These are phyloP conservation scores for Ctenopoma kingsleyae DNA, from an alignment of 2,797 vertebrate species.

Conservation along the genomic window DNA sequence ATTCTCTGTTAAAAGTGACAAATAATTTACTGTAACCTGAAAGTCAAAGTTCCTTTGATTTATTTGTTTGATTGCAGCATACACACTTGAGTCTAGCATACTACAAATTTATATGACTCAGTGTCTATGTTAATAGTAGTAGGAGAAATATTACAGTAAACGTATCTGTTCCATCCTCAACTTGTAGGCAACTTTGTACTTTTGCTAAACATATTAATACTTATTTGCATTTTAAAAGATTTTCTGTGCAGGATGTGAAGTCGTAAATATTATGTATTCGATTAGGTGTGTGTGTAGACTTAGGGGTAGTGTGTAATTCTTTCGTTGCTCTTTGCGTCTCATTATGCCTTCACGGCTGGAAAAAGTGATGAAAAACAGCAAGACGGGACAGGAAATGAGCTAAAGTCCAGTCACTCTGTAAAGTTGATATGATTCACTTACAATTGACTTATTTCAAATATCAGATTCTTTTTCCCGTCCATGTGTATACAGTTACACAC, in stretches of 20 bases:
- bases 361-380: background rate
- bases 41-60: background rate
- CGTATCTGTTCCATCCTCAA: too few species aligned
- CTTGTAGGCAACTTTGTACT: too few species aligned
- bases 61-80: too few species aligned
- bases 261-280: too few species aligned
- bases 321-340: background rate
- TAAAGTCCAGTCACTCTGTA: background rate
- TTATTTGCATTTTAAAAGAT: background rate
- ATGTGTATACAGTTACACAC: slow-evolving; percentile 20
- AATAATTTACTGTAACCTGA: background rate
- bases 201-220: too few species aligned
- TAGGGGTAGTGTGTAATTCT: too few species aligned
- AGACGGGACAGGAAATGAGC: slow-evolving; percentile 4
- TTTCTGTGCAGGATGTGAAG: background rate
- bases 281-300: too few species aligned
- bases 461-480: background rate
- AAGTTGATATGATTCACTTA: too few species aligned
- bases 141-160: background rate
- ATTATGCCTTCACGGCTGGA: background rate
- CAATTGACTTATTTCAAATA: slow-evolving; percentile 8
- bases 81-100: too few species aligned
- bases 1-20: background rate
- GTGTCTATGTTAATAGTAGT: too few species aligned
- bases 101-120: too few species aligned